Evolutionary conservation across 2,113 vertebrate genomes (phyloP).

Genomic region (Alouatta palliata): DNA sequence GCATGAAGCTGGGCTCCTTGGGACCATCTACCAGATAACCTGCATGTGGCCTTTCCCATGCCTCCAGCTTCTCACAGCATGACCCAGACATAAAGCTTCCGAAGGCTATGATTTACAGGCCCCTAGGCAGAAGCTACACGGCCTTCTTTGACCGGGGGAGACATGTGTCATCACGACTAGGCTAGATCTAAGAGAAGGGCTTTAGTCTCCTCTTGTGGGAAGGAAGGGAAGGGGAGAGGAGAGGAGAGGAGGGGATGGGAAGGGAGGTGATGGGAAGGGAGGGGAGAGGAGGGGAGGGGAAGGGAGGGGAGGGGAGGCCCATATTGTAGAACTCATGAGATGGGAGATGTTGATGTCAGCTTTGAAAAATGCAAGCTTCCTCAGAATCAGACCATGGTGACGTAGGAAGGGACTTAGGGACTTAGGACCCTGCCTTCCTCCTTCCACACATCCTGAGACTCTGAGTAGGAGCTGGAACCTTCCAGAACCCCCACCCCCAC

Average conservation of each 20-base stretch:
- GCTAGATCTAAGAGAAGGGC: background rate
- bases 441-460: background rate
- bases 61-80: background rate
- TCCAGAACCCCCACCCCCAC: background rate
- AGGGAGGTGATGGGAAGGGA: too few relatives aligned
- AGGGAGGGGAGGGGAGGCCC: too few relatives aligned
- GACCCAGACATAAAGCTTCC: too few relatives aligned
- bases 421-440: background rate
- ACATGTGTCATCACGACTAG: background rate
- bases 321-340: too few relatives aligned
- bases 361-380: background rate
- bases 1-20: too few relatives aligned
- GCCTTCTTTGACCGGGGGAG: background rate
- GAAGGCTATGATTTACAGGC: background rate
- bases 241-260: too few relatives aligned
- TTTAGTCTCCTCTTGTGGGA: background rate
- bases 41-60: accelerated
- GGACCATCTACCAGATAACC: background rate
- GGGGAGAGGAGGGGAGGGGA: too few relatives aligned
- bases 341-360: background rate
- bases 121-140: accelerated
- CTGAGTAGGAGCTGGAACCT: background rate
- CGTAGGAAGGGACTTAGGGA: background rate
- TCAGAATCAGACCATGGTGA: accelerated
- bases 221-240: too few relatives aligned